Percentiles rank a stretch among this genome's conserved stretches.
Evolutionary conservation across 1,140 invertebrate species (phyloP).

Genomic region (Caenorhabditis latens): DNA sequence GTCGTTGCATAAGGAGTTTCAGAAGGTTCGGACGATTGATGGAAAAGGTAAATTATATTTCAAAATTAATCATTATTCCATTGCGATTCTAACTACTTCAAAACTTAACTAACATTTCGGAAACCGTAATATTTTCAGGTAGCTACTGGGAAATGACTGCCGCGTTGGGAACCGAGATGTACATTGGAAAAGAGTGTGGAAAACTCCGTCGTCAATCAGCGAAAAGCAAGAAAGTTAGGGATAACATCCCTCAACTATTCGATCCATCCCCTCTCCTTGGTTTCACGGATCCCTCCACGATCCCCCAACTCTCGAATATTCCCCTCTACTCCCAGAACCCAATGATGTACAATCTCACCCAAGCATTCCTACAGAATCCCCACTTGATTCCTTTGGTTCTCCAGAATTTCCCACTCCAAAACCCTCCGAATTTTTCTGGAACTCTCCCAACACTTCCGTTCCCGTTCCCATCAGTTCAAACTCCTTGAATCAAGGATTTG

Average conservation of each 20-base stretch:
- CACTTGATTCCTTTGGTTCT: neutral
- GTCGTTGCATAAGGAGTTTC: slow-evolving; percentile 7
- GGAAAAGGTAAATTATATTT: neutral
- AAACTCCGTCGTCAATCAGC: neutral
- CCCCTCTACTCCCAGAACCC: neutral
- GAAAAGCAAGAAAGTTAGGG: neutral
- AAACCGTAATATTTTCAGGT: neutral
- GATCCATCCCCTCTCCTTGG: neutral
- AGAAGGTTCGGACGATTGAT: neutral
- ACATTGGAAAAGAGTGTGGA: slow-evolving; percentile 12
- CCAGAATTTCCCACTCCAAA: neutral
- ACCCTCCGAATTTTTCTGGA: slow-evolving; percentile 79
- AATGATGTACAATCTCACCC: neutral
- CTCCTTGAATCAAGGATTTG: no score
- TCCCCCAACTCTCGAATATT: neutral
- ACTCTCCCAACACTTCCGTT: slow-evolving; percentile 87
- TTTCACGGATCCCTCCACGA: neutral
- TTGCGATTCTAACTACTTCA: neutral
- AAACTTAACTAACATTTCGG: neutral
- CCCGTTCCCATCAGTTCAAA: slow-evolving; percentile 84
- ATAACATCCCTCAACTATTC: neutral
- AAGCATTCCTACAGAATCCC: neutral
- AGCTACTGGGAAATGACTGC: slow-evolving; percentile 34
- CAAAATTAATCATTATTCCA: neutral
- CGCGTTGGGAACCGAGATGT: neutral